These are phyloP conservation scores for Tinea pellionella DNA, from an alignment of 2,888 invertebrate genomes.

Conservation along the genomic window DNA sequence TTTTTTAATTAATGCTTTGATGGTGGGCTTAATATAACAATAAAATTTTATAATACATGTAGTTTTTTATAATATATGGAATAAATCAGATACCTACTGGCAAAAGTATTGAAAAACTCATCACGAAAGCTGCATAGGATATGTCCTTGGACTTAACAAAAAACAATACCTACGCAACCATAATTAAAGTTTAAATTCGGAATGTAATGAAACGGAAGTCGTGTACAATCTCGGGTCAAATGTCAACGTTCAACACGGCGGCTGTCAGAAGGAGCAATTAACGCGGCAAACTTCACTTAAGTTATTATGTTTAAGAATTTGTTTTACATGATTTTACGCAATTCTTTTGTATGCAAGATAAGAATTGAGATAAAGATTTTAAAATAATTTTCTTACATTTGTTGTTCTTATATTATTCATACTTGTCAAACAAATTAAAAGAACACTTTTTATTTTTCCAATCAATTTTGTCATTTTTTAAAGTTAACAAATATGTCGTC, in stretches of 20 bases:
- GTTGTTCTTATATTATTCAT: no score
- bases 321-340: background rate
- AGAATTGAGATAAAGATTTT: no score
- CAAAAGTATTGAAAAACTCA: no score
- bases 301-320: background rate
- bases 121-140: background rate
- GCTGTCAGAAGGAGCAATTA: background rate
- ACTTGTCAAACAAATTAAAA: no score
- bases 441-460: no score
- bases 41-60: background rate
- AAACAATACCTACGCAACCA: background rate
- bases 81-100: no score
- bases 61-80: no score
- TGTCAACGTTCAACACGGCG: background rate
- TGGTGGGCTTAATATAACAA: background rate
- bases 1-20: background rate
- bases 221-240: conserved; percentile 1
- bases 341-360: background rate
- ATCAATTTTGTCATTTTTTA: no score
- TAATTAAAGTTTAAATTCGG: background rate
- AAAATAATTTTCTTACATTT: no score
- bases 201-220: conserved; percentile 4
- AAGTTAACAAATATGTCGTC: no score
- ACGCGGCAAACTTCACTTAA: background rate
- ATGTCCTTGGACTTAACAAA: background rate